phyloP scores from a whole-genome alignment of 2,113 vertebrate species.

The Bothrops jararaca region DNA sequence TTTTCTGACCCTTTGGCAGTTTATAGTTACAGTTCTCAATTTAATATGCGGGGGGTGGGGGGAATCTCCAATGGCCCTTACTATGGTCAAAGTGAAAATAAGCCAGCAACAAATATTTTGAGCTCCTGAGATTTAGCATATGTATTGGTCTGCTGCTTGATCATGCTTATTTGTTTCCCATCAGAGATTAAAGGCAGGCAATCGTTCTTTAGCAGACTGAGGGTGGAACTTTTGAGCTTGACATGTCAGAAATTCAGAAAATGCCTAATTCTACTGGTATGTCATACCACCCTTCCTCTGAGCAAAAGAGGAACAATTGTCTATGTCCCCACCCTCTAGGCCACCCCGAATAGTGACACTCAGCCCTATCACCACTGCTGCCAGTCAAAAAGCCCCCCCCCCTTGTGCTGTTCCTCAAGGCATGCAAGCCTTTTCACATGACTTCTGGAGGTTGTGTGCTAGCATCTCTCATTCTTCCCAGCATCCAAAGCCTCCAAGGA shows the following conservation, averaged over 20 bases:
- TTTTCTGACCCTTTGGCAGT: slow-evolving; percentile 26
- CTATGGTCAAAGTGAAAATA: slow-evolving; percentile 23
- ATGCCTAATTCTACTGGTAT: not conserved
- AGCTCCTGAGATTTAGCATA: slow-evolving; percentile 10
- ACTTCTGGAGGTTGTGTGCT: not conserved
- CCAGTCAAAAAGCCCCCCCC: not conserved
- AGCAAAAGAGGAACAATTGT: not conserved
- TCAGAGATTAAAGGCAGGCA: not conserved
- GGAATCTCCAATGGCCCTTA: not conserved
- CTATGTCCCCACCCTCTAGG: not conserved
- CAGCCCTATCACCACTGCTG: not conserved
- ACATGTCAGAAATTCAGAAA: not conserved
- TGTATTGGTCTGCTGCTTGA: not conserved
- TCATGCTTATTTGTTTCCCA: not conserved
- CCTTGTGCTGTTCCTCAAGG: not conserved
- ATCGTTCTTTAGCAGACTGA: not conserved
- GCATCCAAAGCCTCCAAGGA: not conserved
- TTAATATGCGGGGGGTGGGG: not conserved
- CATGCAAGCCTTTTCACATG: not conserved
- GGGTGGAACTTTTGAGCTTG: not conserved
- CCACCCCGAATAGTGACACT: not conserved
- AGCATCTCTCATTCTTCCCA: not conserved
- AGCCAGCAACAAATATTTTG: not conserved
- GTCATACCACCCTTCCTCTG: not conserved
- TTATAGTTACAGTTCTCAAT: not conserved